Conservation (phyloP, 1,140 invertebrate genomes). For the Heliothis subflexa region DNA sequence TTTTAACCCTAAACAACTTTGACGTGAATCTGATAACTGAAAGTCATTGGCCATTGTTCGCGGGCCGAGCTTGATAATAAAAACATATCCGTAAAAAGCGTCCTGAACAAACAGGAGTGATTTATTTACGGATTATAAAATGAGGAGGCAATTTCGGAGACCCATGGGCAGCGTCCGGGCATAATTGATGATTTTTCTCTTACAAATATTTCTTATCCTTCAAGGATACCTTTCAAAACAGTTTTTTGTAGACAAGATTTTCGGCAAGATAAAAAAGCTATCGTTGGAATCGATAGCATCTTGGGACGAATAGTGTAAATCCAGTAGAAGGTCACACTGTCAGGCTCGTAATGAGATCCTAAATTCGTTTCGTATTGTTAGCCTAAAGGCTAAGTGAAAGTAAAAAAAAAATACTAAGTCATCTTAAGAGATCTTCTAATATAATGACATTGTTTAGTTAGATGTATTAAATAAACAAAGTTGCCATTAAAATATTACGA, state of each 20-base stretch:
- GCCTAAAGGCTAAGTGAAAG: background rate
- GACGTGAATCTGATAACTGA: slow-evolving; percentile 2
- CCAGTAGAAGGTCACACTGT: background rate
- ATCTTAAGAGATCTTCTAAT: no score
- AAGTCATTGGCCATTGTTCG: background rate
- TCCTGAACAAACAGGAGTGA: slow-evolving; percentile 29
- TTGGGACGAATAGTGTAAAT: background rate
- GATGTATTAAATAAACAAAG: background rate
- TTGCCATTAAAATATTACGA: background rate
- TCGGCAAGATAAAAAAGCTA: background rate
- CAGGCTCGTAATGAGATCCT: slow-evolving; percentile 4
- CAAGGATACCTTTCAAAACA: background rate
- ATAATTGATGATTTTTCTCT: slow-evolving; percentile 25
- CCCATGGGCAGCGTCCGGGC: background rate
- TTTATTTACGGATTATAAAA: slow-evolving; percentile 45
- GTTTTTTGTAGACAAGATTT: background rate
- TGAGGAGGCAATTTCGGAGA: slow-evolving; percentile 12
- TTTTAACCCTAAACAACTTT: slow-evolving; percentile 25
- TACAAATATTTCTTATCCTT: slow-evolving; percentile 3
- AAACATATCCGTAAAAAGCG: slow-evolving; percentile 20
- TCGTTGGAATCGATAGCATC: background rate
- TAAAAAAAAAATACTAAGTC: no score
- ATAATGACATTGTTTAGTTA: no score
- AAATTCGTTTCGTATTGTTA: background rate
- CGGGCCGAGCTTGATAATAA: slow-evolving; percentile 12